Base-by-base conservation (phyloP, 2,888 invertebrate genomes). In the Drosophila mercatorum region DNA sequence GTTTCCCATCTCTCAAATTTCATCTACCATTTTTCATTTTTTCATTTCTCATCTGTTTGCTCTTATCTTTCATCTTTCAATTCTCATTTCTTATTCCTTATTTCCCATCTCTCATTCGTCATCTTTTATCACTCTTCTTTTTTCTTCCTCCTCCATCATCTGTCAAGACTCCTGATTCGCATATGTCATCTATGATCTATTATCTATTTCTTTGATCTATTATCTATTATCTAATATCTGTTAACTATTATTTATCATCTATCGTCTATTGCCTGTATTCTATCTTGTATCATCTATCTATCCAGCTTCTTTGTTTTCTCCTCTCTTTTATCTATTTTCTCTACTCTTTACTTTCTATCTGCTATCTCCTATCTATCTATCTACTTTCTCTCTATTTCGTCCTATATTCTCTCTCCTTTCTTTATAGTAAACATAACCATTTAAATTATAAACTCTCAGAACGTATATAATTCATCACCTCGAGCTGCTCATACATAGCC, bases 401-500 rank as follows among this genome's bases (percentile, higher is more conserved):
- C 22, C 5, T 5, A 1, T 14, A 0, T 40, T 14, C 5, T 14
- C 40, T 40, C 5, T 10, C 40, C 6, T 40, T 14, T 40, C 40
- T 22, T 22, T 22, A 22, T 22, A 22, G 22, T 28, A 4, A 28
- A 28, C 28, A 28, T 28, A 4, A 3, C 28, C 28, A 28, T 28
- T 28, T 28, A 28, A 28, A 28, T 28, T 28, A 10, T 28, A 28
- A 8, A 5, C 14, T 49, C n/a, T 49, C 17, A 17, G 31, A 34
- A 17, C 17, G 14, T 17, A 17, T 49, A n/a, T 31, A 59, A 56
- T 43, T 74, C 61, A 72, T 43, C 47, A 26, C 17, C 22, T 17
- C 7, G 8, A 44, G 40, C 52, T 41, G 47, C 57, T 65, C 56
- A 66, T 61, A 63, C 56, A 66, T 61, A 63, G 56, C 22, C 56